Evolutionary conservation across 1,140 invertebrate genomes (phyloP).

Genomic region (Zaprionus ornatus): DNA sequence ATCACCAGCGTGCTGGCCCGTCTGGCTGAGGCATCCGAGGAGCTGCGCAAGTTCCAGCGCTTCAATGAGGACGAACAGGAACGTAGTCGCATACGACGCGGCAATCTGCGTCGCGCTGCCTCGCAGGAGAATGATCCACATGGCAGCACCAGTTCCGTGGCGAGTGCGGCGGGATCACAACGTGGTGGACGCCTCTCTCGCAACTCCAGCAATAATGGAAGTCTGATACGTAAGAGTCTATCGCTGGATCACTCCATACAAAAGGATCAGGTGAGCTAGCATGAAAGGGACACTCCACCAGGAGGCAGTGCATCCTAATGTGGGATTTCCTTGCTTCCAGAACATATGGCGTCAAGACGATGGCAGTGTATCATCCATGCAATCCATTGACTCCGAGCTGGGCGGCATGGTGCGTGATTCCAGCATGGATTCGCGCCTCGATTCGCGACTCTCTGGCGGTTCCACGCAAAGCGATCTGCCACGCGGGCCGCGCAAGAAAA

Average conservation of each 20-base stretch:
- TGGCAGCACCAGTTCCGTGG: constrained; percentile 75
- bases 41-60: constrained; percentile 84
- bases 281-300: not conserved
- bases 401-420: constrained; percentile 84
- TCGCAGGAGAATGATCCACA: constrained; percentile 84
- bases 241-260: constrained; percentile 90
- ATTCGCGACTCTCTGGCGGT: constrained; percentile 90
- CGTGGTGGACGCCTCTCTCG: constrained; percentile 83
- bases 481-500: constrained; percentile 90
- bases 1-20: constrained; percentile 77
- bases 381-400: constrained; percentile 88
- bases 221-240: constrained; percentile 89
- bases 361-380: constrained; percentile 91
- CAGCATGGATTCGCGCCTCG: constrained; percentile 84
- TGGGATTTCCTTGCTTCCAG: constrained; percentile 41
- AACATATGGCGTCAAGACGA: constrained; percentile 90
- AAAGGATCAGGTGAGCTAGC: constrained; percentile 65
- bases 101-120: constrained; percentile 84
- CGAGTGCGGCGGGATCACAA: constrained; percentile 71
- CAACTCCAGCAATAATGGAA: constrained; percentile 84
- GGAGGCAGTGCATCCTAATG: not conserved
- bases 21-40: constrained; percentile 85
- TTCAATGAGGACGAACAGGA: constrained; percentile 85
- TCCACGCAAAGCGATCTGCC: constrained; percentile 93
- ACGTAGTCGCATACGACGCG: constrained; percentile 81